Evolutionary conservation across 2,888 invertebrate species (phyloP).

Genomic region (Bellardia bayeri): DNA sequence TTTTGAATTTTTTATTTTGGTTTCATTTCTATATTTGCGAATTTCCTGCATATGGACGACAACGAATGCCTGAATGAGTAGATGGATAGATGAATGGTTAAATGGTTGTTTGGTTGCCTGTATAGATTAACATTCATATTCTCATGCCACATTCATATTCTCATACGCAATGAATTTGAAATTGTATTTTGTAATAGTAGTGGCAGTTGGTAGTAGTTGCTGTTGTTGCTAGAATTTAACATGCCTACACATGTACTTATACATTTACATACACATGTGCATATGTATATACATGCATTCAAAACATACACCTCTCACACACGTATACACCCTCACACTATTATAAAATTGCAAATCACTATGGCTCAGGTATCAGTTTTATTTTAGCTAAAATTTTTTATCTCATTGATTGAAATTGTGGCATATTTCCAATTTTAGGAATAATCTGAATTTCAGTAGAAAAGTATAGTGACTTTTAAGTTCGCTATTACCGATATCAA

Average conservation of each 20-base stretch:
- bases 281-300: conserved; percentile 1
- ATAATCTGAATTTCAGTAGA: too few relatives aligned
- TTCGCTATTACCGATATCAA: too few relatives aligned
- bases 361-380: conserved; percentile 5
- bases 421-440: too few relatives aligned
- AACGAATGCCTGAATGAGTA: conserved; percentile 49
- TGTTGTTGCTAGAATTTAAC: conserved; percentile 42
- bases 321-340: conserved; percentile 26
- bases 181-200: conserved; percentile 54
- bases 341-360: conserved; percentile 20
- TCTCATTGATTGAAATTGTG: neutral
- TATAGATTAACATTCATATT: conserved; percentile 68
- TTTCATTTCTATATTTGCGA: conserved; percentile 30
- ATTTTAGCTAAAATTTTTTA: neutral
- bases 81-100: conserved; percentile 27
- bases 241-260: conserved; percentile 33
- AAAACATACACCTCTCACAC: conserved; percentile 4
- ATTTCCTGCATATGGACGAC: conserved; percentile 51
- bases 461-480: too few relatives aligned
- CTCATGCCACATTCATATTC: conserved; percentile 51
- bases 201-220: conserved; percentile 32
- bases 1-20: neutral
- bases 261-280: neutral
- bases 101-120: conserved; percentile 15
- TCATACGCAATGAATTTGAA: conserved; percentile 74